Conservation (phyloP, 2,797 vertebrate genomes). For the Phalloptychus januarius region DNA sequence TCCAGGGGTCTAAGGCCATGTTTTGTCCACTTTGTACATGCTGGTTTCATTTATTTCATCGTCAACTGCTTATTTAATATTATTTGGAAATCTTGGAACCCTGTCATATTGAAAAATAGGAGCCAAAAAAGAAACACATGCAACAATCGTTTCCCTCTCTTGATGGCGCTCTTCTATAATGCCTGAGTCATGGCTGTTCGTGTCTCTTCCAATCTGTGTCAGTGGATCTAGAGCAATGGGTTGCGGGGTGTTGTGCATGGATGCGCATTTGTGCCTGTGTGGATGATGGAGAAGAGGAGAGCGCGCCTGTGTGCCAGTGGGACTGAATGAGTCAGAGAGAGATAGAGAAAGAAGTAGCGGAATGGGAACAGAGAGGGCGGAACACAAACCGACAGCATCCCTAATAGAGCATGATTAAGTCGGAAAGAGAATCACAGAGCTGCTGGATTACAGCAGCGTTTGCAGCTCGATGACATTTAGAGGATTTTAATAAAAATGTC, state of each 20-base stretch:
- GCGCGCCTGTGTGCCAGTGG: slow-evolving; percentile 3
- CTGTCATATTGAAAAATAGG: neutral
- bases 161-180: slow-evolving; percentile 64
- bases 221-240: slow-evolving; percentile 65
- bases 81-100: neutral
- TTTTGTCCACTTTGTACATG: neutral
- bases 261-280: slow-evolving; percentile 39
- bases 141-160: slow-evolving; percentile 52
- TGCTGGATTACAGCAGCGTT: slow-evolving; percentile 46
- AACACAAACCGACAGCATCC: slow-evolving; percentile 64
- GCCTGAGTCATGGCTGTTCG: slow-evolving; percentile 40
- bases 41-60: neutral
- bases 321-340: slow-evolving; percentile 21
- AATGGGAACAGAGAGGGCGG: slow-evolving; percentile 50
- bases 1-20: neutral
- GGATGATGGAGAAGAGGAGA: slow-evolving; percentile 14
- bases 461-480: slow-evolving; percentile 33
- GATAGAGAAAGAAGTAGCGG: slow-evolving; percentile 16
- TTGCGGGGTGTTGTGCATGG: slow-evolving; percentile 50
- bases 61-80: neutral
- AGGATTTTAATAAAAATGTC: slow-evolving; percentile 33
- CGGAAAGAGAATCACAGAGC: slow-evolving; percentile 47
- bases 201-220: slow-evolving; percentile 61
- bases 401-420: slow-evolving; percentile 71
- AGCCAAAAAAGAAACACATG: slow-evolving; percentile 14